These are phyloP conservation scores for Alfaro cultratus DNA, from an alignment of 2,797 vertebrate genomes.

Conservation along the genomic window DNA sequence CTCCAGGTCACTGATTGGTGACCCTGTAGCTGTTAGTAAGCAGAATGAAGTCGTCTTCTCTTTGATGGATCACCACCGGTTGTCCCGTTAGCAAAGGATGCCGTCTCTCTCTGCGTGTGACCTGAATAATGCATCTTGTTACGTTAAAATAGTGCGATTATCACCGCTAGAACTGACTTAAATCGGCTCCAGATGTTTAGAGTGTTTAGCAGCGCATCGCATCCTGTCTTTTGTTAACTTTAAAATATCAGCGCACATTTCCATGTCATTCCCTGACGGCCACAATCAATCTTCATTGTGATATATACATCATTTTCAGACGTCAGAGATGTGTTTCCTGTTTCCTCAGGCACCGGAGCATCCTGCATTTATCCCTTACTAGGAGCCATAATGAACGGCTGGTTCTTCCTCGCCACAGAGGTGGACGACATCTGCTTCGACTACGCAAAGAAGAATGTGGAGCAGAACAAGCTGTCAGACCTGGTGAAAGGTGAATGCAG, in stretches of 20 bases:
- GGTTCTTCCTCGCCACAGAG: conserved; percentile 98
- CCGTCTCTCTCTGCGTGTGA: conserved; percentile 4
- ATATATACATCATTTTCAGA: conserved; percentile 19
- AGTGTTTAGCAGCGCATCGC: conserved; percentile 13
- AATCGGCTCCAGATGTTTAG: conserved; percentile 32
- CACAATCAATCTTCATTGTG: conserved; percentile 24
- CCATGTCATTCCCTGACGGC: conserved; percentile 21
- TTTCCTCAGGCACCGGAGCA: conserved; percentile 90
- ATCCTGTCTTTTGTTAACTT: neutral
- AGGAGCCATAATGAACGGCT: conserved; percentile 96
- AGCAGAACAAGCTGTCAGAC: conserved; percentile 93
- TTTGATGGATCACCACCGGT: conserved; percentile 67
- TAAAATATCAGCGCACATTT: conserved; percentile 21
- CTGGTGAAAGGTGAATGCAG: conserved; percentile 91
- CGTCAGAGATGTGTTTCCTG: conserved; percentile 19
- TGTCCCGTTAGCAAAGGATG: conserved; percentile 22
- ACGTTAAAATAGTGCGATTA: conserved; percentile 59
- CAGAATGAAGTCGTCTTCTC: conserved; percentile 51
- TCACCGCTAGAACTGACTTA: conserved; percentile 36
- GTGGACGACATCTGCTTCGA: conserved; percentile 98
- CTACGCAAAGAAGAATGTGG: conserved; percentile 96
- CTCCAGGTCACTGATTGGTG: conserved; percentile 44
- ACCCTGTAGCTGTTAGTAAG: conserved; percentile 46
- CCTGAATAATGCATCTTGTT: conserved; percentile 47
- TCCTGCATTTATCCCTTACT: conserved; percentile 98